These are phyloP conservation scores for Dynastes maya DNA, from an alignment of 2,888 invertebrate species.

Conservation along the genomic window DNA sequence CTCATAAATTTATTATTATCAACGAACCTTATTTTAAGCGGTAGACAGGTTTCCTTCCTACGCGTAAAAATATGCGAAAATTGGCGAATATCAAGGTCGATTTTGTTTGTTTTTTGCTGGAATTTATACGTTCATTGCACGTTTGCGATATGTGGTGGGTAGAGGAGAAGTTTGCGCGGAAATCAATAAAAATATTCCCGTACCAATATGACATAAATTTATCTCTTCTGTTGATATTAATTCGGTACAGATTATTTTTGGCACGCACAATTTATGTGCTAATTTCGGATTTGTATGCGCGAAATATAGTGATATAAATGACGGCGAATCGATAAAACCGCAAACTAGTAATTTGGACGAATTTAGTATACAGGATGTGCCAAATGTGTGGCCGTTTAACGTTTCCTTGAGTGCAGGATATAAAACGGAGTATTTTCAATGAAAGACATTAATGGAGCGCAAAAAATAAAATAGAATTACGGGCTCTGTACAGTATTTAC, in stretches of 20 bases:
- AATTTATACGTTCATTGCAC: background rate
- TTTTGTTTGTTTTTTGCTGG: conserved; percentile 19
- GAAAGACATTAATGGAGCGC: too few relatives aligned
- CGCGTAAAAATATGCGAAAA: conserved; percentile 9
- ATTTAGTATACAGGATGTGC: background rate
- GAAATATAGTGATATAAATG: conserved; percentile 1
- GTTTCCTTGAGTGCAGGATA: too few relatives aligned
- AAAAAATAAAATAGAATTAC: too few relatives aligned
- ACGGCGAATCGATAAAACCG: conserved; percentile 12
- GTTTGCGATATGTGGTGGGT: background rate
- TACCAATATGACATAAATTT: conserved; percentile 9
- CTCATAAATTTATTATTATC: background rate
- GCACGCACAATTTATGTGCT: background rate
- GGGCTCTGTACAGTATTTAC: too few relatives aligned
- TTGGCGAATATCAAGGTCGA: conserved; percentile 18
- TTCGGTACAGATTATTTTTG: conserved; percentile 16
- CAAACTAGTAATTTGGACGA: background rate
- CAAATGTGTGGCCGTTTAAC: background rate
- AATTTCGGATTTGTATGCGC: background rate
- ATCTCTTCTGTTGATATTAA: conserved; percentile 1
- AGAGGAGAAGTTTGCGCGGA: conserved; percentile 1
- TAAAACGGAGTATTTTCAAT: too few relatives aligned
- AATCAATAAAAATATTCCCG: conserved; percentile 18
- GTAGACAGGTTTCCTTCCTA: conserved; percentile 1
- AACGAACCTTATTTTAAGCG: background rate